Base-by-base conservation (phyloP, 2,888 invertebrate species). In the Eupithecia abbreviata region DNA sequence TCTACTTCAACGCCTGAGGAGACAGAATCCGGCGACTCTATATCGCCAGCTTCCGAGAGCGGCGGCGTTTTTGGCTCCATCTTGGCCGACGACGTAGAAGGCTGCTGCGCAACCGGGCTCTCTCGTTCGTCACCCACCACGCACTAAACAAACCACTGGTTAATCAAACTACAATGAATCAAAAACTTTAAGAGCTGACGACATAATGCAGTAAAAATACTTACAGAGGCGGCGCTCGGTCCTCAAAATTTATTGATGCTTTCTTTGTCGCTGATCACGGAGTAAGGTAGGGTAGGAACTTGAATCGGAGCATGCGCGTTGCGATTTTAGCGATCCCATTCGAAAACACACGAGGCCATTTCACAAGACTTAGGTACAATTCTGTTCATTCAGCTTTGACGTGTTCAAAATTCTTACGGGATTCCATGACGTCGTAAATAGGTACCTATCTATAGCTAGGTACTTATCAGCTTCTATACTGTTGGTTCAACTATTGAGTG, bases 271-370 rank as follows among this genome's bases (percentile, higher is more conserved):
- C 30, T 3, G 3, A 30, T 62, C 62, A 12, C 18, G 4, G 62
- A 30, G 30, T 62, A 30, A 62, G 62, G 62, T 62, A 62, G 62
- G 62, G 62, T 62, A 62, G 62, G 62, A 62, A 30, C 30, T 30
- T 30, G 30, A 62, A 30, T 30, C 3, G 18, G 62, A 62, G 62
- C 62, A 62, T 62, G 62, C 62, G 62, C 62, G 10, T 62, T 62
- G 62, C 30, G 62, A 62, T 30, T 30, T 30, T 30, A 62, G 62
- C 10, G 30, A 30, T 2, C 62, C 4, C 30, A 30, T 30, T 30
- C 30, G n/a, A 30, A 10, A 62, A 30, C 10, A 18, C 58, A 62
- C 62, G 62, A 18, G 30, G 10, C 62, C 62, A 30, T 30, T 18
- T 18, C 18, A 9, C 62, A 30, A 18, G n/a, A n/a, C 9, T 3